These are phyloP conservation scores for Acleris literana DNA, from an alignment of 2,888 invertebrate species.

Conservation along the genomic window DNA sequence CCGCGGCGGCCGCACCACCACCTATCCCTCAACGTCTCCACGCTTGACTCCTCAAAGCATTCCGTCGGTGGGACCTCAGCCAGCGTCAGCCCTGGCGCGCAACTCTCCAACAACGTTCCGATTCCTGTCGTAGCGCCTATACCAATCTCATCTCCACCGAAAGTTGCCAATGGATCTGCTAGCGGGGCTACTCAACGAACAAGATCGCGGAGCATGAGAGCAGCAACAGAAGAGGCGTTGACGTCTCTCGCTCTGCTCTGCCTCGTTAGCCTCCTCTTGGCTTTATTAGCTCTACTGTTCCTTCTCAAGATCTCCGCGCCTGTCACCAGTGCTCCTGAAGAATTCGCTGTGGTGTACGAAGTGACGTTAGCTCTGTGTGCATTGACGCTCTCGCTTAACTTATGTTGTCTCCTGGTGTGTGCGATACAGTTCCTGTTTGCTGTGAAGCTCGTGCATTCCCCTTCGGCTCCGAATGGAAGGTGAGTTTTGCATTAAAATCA, in stretches of 20 bases:
- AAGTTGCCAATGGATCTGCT: constrained; percentile 82
- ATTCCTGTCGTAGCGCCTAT: constrained; percentile 46
- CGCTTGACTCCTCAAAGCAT: constrained; percentile 86
- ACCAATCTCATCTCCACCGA: constrained; percentile 70
- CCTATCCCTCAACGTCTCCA: constrained; percentile 87
- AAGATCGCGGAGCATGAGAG: constrained; percentile 65
- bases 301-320: constrained; percentile 92
- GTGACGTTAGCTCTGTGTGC: constrained; percentile 95
- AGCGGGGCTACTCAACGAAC: constrained; percentile 74
- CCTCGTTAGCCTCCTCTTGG: constrained; percentile 92
- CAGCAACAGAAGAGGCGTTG: constrained; percentile 87
- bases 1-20: constrained; percentile 84
- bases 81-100: constrained; percentile 83
- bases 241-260: constrained; percentile 93
- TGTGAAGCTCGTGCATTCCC: constrained; percentile 94
- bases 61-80: constrained; percentile 84
- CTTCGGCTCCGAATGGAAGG: constrained; percentile 90
- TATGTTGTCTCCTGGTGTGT: constrained; percentile 96
- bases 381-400: constrained; percentile 92
- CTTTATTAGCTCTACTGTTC: constrained; percentile 92
- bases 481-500: constrained; percentile 53
- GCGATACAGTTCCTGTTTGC: constrained; percentile 97
- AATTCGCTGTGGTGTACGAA: constrained; percentile 95
- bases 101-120: constrained; percentile 47
- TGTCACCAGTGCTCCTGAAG: constrained; percentile 86